phyloP scores from a whole-genome alignment of 2,113 vertebrate genomes.

The Eublepharis macularius region DNA sequence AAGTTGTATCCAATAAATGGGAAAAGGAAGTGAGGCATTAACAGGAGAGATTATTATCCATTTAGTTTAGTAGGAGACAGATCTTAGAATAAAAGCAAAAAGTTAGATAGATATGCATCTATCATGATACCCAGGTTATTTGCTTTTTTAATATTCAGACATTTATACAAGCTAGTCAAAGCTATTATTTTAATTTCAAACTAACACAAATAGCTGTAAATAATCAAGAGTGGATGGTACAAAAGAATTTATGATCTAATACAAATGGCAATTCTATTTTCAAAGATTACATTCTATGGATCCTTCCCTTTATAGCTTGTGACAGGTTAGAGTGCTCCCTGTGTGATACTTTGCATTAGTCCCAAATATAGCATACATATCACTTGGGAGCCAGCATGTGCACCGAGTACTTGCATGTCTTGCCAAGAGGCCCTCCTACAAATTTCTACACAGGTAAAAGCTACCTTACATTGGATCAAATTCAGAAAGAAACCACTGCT shows the following conservation, averaged over 20 bases:
- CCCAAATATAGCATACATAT: no score
- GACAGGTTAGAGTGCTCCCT: no score
- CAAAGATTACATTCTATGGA: no score
- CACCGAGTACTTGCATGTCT: no score
- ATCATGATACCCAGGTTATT: background rate
- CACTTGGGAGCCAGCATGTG: no score
- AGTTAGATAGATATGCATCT: background rate
- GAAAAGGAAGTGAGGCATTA: accelerated
- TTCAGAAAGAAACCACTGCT: no score
- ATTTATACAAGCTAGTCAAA: background rate
- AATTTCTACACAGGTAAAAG: no score
- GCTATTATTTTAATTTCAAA: slow-evolving; percentile 27
- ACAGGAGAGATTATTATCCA: background rate
- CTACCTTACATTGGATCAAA: no score
- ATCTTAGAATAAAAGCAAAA: background rate
- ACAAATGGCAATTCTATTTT: no score
- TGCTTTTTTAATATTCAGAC: background rate
- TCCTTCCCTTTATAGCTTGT: no score
- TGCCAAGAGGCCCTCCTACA: no score
- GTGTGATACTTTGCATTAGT: no score
- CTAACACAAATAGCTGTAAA: slow-evolving; percentile 9
- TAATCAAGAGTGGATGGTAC: background rate
- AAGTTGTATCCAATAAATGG: background rate
- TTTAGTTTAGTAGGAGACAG: background rate
- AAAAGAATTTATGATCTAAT: background rate